Evolutionary conservation across 2,797 vertebrate genomes (phyloP).

Genomic region (Pteronotus mesoamericanus): DNA sequence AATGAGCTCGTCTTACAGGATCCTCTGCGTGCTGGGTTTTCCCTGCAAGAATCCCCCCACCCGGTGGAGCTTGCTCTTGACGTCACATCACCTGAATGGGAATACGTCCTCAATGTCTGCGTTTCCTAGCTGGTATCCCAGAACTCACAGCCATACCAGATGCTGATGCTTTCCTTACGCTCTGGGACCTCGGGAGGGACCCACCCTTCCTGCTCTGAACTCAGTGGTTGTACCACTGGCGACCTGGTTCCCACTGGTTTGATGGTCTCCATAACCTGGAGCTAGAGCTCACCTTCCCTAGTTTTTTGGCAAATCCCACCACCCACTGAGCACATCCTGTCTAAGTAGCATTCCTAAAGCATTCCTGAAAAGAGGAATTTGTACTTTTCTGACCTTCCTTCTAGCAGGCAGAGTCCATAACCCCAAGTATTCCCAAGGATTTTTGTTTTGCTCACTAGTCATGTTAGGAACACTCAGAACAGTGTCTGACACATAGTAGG

Average conservation of each 20-base stretch:
- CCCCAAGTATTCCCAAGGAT: not conserved
- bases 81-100: not conserved
- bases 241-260: not conserved
- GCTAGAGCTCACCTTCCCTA: not conserved
- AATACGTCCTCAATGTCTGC: not conserved
- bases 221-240: fast-evolving
- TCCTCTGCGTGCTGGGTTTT: not conserved
- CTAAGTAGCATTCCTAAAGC: not conserved
- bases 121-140: not conserved
- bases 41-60: not conserved
- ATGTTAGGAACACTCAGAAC: not conserved
- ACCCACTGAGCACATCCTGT: not conserved
- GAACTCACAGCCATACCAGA: not conserved
- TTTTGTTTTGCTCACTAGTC: not conserved
- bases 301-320: not conserved
- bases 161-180: not conserved
- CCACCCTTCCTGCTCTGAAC: not conserved
- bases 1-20: not conserved
- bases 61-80: not conserved
- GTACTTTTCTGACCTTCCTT: not conserved
- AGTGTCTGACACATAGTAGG: not conserved
- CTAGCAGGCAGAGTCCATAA: not conserved
- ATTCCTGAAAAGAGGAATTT: not conserved
- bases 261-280: not conserved
- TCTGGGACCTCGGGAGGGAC: not conserved